Evolutionary conservation across 2,797 vertebrate species (phyloP), one percentile per base, ranked within the genome.

Genomic region (Acanthurus leucopareius): DNA sequence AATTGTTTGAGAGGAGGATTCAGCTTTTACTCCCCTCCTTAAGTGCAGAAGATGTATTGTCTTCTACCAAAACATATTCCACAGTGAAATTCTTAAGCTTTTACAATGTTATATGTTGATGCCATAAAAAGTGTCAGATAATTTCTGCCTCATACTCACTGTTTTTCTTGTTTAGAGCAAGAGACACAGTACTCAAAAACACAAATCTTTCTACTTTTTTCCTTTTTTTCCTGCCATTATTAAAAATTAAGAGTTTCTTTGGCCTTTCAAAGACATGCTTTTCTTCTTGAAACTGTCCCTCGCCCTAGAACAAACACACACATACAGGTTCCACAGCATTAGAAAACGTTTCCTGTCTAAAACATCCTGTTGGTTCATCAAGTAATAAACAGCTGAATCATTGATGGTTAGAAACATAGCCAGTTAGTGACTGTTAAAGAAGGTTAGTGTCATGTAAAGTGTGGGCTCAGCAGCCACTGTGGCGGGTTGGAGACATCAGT

Each of bases 381-480:
- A 28, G 70, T 20, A 60, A 65, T 51, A 77, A 73, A 77, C 3
- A 51, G 81, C 83, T 84, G 69, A 84, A 54, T 88, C 73, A 74
- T 20, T 54, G 66, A 64, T 73, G 56, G 49, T 63, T 48, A 25
- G 60, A 75, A 67, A 59, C 47, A 53, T 7, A 6, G 57, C 60
- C 61, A 44, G 68, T 67, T 42, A 45, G 58, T 42, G 62, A 73
- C 2, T 58, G 61, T 66, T 17, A 70, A 64, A 20, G 49, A 67
- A 69, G 51, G 71, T 48, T 56, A n/a, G 44, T 73, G 59, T 77
- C 2, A 32, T 47, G 19, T 53, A 32, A 22, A 58, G 42, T 57
- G 74, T 85, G 51, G 35, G 60, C 52, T 85, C 65, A 69, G 80
- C 77, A 81, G 78, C 72, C 45, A 53, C 51, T 19, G 51, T 2